Evolutionary conservation across 2,888 invertebrate species (phyloP).

Genomic region (Drosophila nigricruria): DNA sequence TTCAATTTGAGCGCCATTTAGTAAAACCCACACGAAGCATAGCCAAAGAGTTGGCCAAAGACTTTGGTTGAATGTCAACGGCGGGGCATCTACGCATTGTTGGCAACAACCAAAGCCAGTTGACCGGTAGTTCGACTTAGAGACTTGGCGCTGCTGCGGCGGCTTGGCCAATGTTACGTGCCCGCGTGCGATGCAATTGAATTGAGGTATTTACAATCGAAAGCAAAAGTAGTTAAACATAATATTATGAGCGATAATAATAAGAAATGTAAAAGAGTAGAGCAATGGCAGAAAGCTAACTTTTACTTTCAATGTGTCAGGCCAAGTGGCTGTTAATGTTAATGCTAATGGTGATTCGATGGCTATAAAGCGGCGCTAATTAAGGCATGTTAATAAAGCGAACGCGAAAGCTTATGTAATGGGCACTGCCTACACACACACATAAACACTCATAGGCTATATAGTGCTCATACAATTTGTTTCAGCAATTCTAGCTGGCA

Average conservation of each 20-base stretch:
- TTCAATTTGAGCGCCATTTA: constrained; percentile 74
- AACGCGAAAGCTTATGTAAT: constrained; percentile 62
- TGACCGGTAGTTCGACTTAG: constrained; percentile 11
- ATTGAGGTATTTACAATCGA: constrained; percentile 65
- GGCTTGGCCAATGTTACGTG: constrained; percentile 73
- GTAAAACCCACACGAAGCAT: constrained; percentile 26
- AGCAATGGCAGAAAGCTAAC: constrained; percentile 48
- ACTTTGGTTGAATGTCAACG: constrained; percentile 68
- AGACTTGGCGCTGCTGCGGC: constrained; percentile 36
- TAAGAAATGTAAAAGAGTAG: constrained; percentile 11
- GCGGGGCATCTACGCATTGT: constrained; percentile 60
- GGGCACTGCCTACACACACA: constrained; percentile 22
- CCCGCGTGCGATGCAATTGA: constrained; percentile 52
- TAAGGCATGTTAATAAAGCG: constrained; percentile 63
- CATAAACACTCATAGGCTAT: constrained; percentile 6
- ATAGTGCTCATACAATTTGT: constrained; percentile 30
- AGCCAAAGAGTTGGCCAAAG: constrained; percentile 30
- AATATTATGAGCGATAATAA: constrained; percentile 32
- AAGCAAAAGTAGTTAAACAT: constrained; percentile 59
- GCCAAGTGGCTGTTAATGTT: constrained; percentile 25
- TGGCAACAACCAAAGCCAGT: neutral
- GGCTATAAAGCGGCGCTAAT: constrained; percentile 52
- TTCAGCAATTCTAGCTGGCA: constrained; percentile 59
- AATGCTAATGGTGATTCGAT: constrained; percentile 43
- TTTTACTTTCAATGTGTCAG: constrained; percentile 68